Conservation (phyloP, 2,113 vertebrate genomes). For the Apaloderma vittatum region DNA sequence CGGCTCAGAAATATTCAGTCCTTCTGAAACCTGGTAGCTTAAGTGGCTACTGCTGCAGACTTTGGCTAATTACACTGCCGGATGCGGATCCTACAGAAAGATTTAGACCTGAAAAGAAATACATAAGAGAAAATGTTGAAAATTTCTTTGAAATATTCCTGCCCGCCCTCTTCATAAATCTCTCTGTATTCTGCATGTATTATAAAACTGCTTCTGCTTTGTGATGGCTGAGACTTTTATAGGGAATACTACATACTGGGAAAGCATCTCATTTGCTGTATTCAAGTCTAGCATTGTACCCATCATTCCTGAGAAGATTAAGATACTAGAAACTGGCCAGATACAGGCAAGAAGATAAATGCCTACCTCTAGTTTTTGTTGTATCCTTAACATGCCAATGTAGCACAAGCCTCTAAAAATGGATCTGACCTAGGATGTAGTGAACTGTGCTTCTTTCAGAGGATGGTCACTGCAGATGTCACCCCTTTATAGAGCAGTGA, state of each 20-base stretch:
- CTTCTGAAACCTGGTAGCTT: not conserved
- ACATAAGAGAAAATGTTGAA: not conserved
- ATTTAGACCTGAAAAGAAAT: not conserved
- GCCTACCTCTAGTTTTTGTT: not conserved
- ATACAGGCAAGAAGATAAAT: not conserved
- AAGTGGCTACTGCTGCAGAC: conserved; percentile 15
- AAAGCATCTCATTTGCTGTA: not conserved
- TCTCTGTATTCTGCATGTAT: not conserved
- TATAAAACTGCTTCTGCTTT: not conserved
- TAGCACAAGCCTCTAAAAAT: not conserved
- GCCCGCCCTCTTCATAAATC: not conserved
- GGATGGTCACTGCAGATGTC: not conserved
- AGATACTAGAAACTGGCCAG: not conserved
- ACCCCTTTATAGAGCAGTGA: too few species aligned
- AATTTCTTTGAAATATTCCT: not conserved
- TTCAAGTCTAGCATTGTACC: not conserved
- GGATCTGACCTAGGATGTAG: fast-evolving
- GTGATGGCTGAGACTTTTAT: not conserved
- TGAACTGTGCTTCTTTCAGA: fast-evolving
- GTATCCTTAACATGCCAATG: fast-evolving
- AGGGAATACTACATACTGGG: not conserved
- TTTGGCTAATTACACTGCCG: not conserved
- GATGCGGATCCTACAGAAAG: not conserved
- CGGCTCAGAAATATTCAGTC: not conserved
- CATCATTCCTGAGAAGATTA: not conserved